Conservation (phyloP, 2,888 invertebrate genomes). For the Coelinius sp. region DNA sequence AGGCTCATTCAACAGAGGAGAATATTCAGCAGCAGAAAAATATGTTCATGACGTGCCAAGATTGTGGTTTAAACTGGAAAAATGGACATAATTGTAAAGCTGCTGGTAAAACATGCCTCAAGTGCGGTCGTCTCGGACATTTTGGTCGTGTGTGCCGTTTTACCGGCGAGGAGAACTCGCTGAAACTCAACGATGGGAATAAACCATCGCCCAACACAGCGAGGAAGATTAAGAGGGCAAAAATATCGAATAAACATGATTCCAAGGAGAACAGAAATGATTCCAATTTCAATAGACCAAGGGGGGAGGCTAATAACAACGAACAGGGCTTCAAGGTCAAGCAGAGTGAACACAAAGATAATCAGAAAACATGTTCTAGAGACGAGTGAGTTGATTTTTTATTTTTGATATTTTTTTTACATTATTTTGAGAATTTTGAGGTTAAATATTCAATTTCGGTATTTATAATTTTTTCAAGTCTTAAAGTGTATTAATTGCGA, state of each 20-base stretch:
- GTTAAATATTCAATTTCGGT: no score
- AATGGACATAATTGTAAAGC: neutral
- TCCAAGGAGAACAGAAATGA: neutral
- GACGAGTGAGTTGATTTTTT: neutral
- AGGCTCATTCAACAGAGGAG: neutral
- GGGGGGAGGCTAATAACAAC: neutral
- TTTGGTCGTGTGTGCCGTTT: neutral
- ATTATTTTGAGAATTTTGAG: no score
- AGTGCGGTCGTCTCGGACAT: neutral
- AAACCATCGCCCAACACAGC: neutral
- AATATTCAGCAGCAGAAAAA: neutral
- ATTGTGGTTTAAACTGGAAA: conserved; percentile 6
- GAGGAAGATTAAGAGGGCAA: neutral
- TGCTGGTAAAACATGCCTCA: neutral
- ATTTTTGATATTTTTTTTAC: neutral
- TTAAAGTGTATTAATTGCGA: no score
- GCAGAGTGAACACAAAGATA: neutral
- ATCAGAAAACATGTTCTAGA: neutral
- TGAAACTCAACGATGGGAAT: neutral
- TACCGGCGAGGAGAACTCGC: neutral
- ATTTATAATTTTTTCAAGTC: no score
- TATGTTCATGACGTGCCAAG: neutral
- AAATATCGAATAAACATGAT: neutral
- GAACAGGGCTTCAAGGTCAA: neutral
- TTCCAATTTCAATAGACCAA: no score